phyloP scores from a whole-genome alignment of 2,797 vertebrate genomes.

The Xiphophorus birchmanni region DNA sequence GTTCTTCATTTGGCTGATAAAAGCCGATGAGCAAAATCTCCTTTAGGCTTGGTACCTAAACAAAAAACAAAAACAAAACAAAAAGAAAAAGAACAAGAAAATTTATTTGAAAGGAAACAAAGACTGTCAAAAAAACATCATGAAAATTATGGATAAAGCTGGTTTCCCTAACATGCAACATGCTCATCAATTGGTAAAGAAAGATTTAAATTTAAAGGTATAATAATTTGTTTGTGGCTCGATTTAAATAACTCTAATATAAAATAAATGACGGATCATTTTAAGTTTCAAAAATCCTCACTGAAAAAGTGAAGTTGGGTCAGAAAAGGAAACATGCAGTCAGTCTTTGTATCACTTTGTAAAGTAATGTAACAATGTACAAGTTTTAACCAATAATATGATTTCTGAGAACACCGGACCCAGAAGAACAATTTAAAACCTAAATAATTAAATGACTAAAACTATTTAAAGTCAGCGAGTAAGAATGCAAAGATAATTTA shows the following conservation, averaged over 20 bases:
- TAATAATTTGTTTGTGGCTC: background rate
- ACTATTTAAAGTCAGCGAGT: background rate
- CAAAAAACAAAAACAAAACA: background rate
- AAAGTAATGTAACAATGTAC: background rate
- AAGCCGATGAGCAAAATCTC: constrained; percentile 96
- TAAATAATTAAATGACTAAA: background rate
- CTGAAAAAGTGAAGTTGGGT: background rate
- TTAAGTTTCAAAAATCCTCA: background rate
- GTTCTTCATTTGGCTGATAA: constrained; percentile 95
- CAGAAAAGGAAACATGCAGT: background rate
- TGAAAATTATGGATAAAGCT: background rate
- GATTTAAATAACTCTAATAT: background rate
- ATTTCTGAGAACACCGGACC: background rate
- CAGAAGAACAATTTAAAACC: background rate
- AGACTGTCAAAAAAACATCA: background rate
- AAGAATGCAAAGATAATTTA: background rate
- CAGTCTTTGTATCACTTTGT: background rate
- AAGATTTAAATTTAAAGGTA: background rate
- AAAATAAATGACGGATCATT: background rate
- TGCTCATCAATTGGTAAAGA: background rate
- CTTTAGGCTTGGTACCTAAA: constrained; percentile 90
- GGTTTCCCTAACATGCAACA: too few species aligned
- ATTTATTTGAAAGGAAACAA: background rate
- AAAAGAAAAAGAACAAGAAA: background rate
- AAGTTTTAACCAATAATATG: background rate